Evolutionary conservation across 2,888 invertebrate genomes (phyloP).

Genomic region (Steromphala cineraria): DNA sequence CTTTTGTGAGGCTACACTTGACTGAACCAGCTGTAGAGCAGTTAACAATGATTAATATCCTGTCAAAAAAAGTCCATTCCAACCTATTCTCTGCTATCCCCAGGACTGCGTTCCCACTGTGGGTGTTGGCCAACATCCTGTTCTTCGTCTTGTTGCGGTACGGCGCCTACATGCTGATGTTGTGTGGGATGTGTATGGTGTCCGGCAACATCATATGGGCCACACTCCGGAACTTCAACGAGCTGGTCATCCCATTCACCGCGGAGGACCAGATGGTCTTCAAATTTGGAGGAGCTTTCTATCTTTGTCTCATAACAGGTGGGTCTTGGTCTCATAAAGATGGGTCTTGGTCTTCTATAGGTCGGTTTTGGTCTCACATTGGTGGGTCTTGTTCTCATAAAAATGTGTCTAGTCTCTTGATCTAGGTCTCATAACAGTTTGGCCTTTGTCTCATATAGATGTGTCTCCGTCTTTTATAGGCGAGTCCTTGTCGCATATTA

Average conservation of each 20-base stretch:
- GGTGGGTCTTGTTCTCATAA: too few species aligned
- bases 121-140: constrained; percentile 79
- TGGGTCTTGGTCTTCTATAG: too few species aligned
- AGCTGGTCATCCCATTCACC: constrained; percentile 78
- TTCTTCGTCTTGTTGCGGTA: constrained; percentile 78
- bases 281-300: constrained; percentile 78
- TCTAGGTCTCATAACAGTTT: too few species aligned
- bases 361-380: too few species aligned
- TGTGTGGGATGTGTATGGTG: constrained; percentile 78
- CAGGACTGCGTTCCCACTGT: constrained; percentile 79
- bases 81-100: constrained; percentile 9
- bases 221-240: constrained; percentile 77
- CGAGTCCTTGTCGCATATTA: too few species aligned
- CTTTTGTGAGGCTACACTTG: too few species aligned
- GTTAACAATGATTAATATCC: neutral
- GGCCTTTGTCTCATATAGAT: too few species aligned
- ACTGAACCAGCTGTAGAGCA: too few species aligned
- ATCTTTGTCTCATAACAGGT: constrained; percentile 78
- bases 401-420: too few species aligned
- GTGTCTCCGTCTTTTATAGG: too few species aligned
- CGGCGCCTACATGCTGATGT: constrained; percentile 77
- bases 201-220: constrained; percentile 78
- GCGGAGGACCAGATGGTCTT: constrained; percentile 72
- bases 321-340: constrained; percentile 45
- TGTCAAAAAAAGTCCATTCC: neutral